Base-by-base conservation (phyloP, 92 coral and sea anemone species). In the Parazoanthus swiftii region DNA sequence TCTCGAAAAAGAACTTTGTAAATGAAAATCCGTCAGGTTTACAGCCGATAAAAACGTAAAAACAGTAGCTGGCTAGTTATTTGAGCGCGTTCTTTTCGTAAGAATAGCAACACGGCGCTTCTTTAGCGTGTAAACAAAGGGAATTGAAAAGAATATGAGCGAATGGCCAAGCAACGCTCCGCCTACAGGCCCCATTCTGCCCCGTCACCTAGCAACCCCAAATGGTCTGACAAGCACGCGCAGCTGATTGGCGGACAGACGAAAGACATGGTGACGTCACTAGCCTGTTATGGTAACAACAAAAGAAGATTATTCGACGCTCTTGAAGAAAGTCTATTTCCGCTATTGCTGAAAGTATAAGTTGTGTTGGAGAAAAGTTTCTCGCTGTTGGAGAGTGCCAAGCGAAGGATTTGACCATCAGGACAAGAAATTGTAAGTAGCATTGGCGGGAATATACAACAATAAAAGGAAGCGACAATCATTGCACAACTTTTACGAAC, bases 141-240 rank as follows among this genome's bases (percentile, higher is more conserved):
- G 42, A 71, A 48, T 39, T 38, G 14, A 72, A 84, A 84, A 73
- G 43, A 46, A 79, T 25, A 77, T 46, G 82, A 79, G 65, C 82
- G 48, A 66, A 46, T 33, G 87, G 87, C 68, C 25, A 71, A 84
- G 36, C 66, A 72, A 70, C 87, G 87, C 87, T 84, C 87, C 87
- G 87, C 87, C 87, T 48, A 48, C 79, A 16, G 63, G 66, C 23
- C 74, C 43, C 25, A 46, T 71, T 84, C 77, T 84, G 78, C 77
- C 85, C 14, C 33, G 87, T 84, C 87, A 73, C 87, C 79, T 84
- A 84, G 87, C 87, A 84, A 84, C 87, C 46, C 23, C 20, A 46
- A 71, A 84, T 84, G 87, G 87, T 84, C 87, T 84, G 87, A 71
- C 78, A 84, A 84, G 87, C 79, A 84, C 87, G 87, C 87, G 77